Evolutionary conservation across 2,113 vertebrate genomes (phyloP).

Genomic region (Clarias macrocephalus): DNA sequence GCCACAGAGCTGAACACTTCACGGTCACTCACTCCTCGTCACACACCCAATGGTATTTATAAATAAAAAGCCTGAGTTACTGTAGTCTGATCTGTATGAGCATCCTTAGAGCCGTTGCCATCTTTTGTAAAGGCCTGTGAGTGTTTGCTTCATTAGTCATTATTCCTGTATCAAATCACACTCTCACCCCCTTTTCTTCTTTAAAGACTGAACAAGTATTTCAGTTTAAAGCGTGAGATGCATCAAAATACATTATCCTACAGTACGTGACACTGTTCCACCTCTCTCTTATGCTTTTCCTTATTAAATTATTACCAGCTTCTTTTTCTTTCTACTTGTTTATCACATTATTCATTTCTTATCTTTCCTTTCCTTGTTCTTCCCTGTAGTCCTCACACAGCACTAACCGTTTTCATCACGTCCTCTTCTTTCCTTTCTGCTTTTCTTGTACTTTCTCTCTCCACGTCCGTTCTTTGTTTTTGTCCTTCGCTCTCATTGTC

Average conservation of each 20-base stretch:
- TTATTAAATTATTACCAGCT: neutral
- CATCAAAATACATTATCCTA: too few species aligned
- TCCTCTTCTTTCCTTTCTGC: neutral
- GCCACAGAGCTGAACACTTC: neutral
- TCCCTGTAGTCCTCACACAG: neutral
- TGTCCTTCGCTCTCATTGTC: neutral
- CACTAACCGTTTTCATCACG: neutral
- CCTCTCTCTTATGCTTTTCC: neutral
- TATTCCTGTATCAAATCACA: neutral
- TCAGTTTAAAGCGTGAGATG: neutral
- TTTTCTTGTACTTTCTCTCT: neutral
- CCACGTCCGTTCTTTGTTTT: neutral
- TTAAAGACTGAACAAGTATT: neutral
- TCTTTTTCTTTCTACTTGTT: neutral
- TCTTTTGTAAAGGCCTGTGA: neutral
- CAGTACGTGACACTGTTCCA: neutral
- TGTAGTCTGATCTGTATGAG: neutral
- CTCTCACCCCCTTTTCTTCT: neutral
- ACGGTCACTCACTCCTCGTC: neutral
- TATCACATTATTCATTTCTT: neutral
- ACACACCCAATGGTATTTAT: neutral
- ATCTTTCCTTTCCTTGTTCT: neutral
- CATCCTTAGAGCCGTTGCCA: too few species aligned
- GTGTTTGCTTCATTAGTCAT: neutral
- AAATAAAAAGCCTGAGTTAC: neutral